phyloP scores from a whole-genome alignment of 2,113 vertebrate species.

The Psophia crepitans region DNA sequence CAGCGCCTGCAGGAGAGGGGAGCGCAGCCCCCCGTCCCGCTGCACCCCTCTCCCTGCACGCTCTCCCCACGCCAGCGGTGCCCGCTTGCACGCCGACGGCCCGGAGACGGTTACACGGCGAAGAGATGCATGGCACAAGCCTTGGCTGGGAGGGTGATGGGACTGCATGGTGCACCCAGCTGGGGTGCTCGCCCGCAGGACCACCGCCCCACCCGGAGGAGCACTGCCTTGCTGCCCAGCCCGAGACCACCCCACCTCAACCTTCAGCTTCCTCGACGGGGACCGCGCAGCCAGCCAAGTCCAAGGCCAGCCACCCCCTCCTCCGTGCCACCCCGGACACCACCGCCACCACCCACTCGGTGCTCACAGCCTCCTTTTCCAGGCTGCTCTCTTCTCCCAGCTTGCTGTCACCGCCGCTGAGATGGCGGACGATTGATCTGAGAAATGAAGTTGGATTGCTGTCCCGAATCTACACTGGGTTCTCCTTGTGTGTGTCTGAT shows the following conservation, averaged over 20 bases:
- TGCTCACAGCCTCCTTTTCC: slow-evolving; percentile 57
- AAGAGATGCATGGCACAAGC: neutral
- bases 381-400: slow-evolving; percentile 73
- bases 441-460: slow-evolving; percentile 98
- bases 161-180: rapidly evolving
- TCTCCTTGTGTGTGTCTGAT: slow-evolving; percentile 98
- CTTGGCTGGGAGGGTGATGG: neutral
- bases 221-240: neutral
- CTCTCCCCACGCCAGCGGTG: rapidly evolving
- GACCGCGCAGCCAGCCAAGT: neutral
- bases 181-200: rapidly evolving
- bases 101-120: rapidly evolving
- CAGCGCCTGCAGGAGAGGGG: neutral
- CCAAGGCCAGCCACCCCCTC: neutral
- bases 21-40: neutral
- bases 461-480: slow-evolving; percentile 91
- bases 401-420: slow-evolving; percentile 91
- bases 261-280: neutral
- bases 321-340: neutral
- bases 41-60: neutral
- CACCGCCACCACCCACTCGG: neutral
- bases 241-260: neutral
- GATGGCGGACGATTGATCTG: slow-evolving; percentile 89
- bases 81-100: rapidly evolving
- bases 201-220: neutral